Base-by-base conservation (phyloP, 2,113 vertebrate genomes). In the Poicephalus gulielmi region DNA sequence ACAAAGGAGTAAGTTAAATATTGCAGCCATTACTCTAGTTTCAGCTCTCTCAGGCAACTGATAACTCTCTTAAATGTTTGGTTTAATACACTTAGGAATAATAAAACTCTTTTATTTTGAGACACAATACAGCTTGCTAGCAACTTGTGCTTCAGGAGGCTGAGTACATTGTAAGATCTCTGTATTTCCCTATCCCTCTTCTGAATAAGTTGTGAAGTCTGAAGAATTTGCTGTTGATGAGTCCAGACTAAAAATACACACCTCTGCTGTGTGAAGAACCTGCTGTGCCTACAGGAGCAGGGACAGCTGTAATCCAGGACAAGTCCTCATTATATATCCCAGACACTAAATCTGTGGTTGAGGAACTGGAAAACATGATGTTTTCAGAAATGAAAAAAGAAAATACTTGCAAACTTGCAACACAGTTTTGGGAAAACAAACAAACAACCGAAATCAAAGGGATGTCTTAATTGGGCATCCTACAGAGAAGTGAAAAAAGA, bases 1-100 rank as follows among this genome's bases (percentile, higher is more conserved):
- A 67, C 69, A 78, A 94, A 94, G 55, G 33, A 87, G 43, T 79
- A 91, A 91, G 90, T 76, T 89, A 76, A 91, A 55, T 49, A 75
- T 89, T 5, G 28, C 35, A 86, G 39, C 10, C 27, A n/a, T 13
- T 69, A 37, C 6, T 12, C 8, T 44, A 24, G 80, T 88, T 95
- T 88, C 60, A 74, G 22, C 57, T 94, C n/a, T 94, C 70, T 84
- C 82, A 50, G 63, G 37, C 28, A 75, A 69, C 24, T 49, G n/a
- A 49, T 74, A 71, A 59, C 47, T 64, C 33, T 52, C n/a, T 50
- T 64, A 49, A 89, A 75, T 88, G 28, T 35, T 44, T 71, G 46
- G 27, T 86, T 93, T 96, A 93, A 78, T 77, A 90, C 35, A 74
- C 41, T 82, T 35, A 88, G 78, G 23, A 60, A 78, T 47, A 88